phyloP scores from a whole-genome alignment of 2,797 vertebrate genomes.

The Tachyglossus aculeatus region DNA sequence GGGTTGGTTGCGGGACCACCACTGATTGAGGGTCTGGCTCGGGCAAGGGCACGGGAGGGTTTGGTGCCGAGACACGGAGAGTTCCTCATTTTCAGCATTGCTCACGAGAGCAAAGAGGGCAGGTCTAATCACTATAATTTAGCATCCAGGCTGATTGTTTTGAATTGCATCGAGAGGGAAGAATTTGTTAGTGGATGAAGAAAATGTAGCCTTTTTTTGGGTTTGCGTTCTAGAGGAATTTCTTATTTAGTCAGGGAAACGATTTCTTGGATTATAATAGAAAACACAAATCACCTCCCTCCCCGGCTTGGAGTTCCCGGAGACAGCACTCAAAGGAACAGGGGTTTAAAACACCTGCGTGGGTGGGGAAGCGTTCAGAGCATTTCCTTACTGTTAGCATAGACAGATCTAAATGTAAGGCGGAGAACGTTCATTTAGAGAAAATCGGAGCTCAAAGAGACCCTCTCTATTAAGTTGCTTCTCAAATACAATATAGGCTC shows the following conservation, averaged over 20 bases:
- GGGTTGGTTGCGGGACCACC: too few species aligned
- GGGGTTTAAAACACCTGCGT: constrained; percentile 29
- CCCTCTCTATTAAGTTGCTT: constrained; percentile 24
- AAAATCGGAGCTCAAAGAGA: constrained; percentile 21
- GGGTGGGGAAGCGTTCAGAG: constrained; percentile 31
- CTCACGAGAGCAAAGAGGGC: not conserved
- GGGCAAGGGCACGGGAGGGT: not conserved
- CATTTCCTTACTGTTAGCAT: constrained; percentile 4
- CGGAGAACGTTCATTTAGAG: constrained; percentile 26
- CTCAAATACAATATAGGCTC: constrained; percentile 4
- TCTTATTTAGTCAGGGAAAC: constrained; percentile 50
- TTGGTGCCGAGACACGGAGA: not conserved
- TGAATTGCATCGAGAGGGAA: constrained; percentile 19
- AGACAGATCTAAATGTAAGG: constrained; percentile 19
- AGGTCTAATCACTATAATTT: constrained; percentile 38
- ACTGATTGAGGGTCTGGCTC: too few species aligned
- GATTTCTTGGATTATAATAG: constrained; percentile 45
- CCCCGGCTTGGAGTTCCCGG: constrained; percentile 42
- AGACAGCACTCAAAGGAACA: constrained; percentile 31
- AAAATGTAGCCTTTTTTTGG: constrained; percentile 47
- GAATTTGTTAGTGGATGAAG: constrained; percentile 17
- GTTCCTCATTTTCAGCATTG: not conserved
- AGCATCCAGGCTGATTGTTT: constrained; percentile 16
- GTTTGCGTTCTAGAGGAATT: constrained; percentile 36
- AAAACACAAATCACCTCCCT: constrained; percentile 42